phyloP scores from a whole-genome alignment of 2,113 vertebrate genomes.

The Pelmatolapia mariae region DNA sequence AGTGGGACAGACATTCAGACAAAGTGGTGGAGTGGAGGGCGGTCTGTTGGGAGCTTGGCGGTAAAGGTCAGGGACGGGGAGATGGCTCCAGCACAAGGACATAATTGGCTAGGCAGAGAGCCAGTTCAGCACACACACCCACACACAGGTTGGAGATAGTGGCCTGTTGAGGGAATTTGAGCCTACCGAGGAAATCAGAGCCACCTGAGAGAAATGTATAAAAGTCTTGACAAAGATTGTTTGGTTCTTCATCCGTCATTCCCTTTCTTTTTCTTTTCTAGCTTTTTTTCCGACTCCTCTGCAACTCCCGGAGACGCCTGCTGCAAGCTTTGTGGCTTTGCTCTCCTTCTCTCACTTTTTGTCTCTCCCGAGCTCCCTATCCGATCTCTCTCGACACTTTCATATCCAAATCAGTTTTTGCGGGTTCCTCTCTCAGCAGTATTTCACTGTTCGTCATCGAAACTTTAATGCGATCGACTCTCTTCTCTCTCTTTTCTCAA shows the following conservation, averaged over 20 bases:
- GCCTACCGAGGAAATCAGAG: background rate
- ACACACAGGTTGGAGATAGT: background rate
- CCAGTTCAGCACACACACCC: conserved; percentile 11
- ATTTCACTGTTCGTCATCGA: conserved; percentile 28
- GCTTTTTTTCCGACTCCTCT: background rate
- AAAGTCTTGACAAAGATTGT: conserved; percentile 34
- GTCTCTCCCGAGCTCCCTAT: background rate
- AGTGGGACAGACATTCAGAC: conserved; percentile 34
- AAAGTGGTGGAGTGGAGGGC: conserved; percentile 23
- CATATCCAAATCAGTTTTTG: conserved; percentile 36
- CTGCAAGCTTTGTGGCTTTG: background rate
- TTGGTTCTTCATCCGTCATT: conserved; percentile 30
- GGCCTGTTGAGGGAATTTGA: conserved; percentile 4
- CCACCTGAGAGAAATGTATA: conserved; percentile 22
- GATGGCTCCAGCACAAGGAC: conserved; percentile 48
- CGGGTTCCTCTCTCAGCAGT: background rate
- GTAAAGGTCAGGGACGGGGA: conserved; percentile 63
- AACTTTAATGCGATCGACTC: conserved; percentile 29
- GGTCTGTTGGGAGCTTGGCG: conserved; percentile 40
- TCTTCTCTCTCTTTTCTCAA: background rate
- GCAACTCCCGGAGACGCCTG: background rate
- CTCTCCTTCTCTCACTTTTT: background rate
- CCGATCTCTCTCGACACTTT: background rate
- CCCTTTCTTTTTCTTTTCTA: background rate
- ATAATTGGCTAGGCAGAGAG: conserved; percentile 55